A percentile compares a stretch with the other conserved stretches of the same genome.
phyloP scores from a whole-genome alignment of 37 sponge, comb jelly and placozoan species.

The Ephydatia muelleri region DNA sequence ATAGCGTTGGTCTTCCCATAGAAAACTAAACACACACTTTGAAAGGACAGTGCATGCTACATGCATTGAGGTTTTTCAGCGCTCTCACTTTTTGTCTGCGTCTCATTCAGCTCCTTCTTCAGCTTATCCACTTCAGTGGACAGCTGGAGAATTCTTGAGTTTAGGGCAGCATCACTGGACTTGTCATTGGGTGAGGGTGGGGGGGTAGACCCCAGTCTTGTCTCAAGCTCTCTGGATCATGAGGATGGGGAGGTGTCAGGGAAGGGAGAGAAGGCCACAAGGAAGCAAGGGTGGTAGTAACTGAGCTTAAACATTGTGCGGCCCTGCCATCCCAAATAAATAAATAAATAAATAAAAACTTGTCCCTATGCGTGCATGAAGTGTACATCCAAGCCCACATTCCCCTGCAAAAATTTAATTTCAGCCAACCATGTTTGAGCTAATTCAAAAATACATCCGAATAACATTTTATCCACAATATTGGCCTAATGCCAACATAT shows the following conservation, averaged over 20 bases:
- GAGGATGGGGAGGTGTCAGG: background rate
- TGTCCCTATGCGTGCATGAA: background rate
- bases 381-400: constrained; percentile 3
- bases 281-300: background rate
- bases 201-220: constrained; percentile 84
- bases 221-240: constrained; percentile 67
- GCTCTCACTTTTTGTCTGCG: constrained; percentile 63
- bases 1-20: background rate
- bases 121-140: constrained; percentile 79
- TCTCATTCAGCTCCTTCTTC: constrained; percentile 63
- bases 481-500: background rate
- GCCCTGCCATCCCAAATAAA: no score
- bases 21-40: background rate
- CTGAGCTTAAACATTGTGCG: no score
- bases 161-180: constrained; percentile 65
- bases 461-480: no score
- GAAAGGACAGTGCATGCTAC: background rate
- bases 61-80: background rate
- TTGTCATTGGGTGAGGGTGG: constrained; percentile 91
- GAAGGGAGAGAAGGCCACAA: background rate
- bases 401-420: background rate
- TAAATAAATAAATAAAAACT: no score
- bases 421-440: no score
- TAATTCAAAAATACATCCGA: no score
- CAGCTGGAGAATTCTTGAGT: constrained; percentile 75